Evolutionary conservation across 2,797 vertebrate genomes (phyloP).

Genomic region (Avahi laniger): DNA sequence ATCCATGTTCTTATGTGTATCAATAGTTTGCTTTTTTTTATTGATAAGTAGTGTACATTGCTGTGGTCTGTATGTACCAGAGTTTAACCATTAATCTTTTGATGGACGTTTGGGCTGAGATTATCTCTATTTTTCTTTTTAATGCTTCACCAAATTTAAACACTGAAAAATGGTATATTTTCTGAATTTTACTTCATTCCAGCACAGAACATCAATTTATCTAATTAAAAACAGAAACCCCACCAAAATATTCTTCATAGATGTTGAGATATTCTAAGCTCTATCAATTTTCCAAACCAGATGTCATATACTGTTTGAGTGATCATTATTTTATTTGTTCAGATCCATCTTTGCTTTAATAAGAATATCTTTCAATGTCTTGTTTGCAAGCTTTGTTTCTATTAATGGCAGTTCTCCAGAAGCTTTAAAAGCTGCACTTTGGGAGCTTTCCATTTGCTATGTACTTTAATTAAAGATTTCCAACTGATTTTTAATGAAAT

Average conservation of each 20-base stretch:
- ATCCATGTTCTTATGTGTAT: neutral
- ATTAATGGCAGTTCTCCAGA: neutral
- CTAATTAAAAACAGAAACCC: neutral
- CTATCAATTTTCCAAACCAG: neutral
- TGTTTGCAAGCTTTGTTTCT: neutral
- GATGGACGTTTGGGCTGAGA: neutral
- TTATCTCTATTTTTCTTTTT: neutral
- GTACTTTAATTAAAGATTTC: neutral
- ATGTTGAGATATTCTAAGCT: neutral
- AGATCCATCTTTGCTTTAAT: neutral
- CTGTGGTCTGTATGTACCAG: neutral
- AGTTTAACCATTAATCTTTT: neutral
- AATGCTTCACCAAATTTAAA: neutral
- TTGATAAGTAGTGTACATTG: neutral
- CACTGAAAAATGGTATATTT: neutral
- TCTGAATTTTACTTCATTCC: neutral
- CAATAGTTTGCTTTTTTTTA: neutral
- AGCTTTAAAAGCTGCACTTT: neutral
- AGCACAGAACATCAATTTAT: neutral
- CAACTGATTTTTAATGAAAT: neutral
- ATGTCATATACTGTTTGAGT: neutral
- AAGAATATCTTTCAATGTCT: neutral
- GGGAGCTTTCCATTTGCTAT: neutral
- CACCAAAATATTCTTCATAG: neutral
- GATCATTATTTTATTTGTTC: neutral